A percentile compares a stretch with the other conserved stretches of the same genome.
phyloP scores from a whole-genome alignment of 1,140 invertebrate species.

The Adoxophyes honmai region DNA sequence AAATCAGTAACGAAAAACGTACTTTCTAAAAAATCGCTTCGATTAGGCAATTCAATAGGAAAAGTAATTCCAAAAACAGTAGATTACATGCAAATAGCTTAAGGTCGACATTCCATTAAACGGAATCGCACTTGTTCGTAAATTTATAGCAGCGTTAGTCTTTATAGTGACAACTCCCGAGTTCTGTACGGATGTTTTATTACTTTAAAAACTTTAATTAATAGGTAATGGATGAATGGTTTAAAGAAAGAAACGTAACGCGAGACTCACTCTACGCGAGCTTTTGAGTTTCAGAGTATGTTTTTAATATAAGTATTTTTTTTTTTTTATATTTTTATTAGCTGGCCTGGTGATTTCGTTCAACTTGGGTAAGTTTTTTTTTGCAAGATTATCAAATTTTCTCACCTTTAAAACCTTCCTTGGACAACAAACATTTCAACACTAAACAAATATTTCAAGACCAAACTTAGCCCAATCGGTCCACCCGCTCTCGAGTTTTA shows the following conservation, averaged over 20 bases:
- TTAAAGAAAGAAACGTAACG: background rate
- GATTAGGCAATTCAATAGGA: too few species aligned
- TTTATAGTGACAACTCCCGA: conserved; percentile 8
- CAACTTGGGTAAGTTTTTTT: background rate
- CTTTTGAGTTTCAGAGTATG: too few species aligned
- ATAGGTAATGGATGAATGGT: background rate
- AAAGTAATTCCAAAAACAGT: background rate
- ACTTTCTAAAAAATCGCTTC: too few species aligned
- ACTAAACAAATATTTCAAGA: too few species aligned
- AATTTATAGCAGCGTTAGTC: conserved; percentile 9
- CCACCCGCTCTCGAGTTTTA: too few species aligned
- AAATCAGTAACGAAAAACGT: too few species aligned
- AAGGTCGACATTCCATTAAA: conserved; percentile 11
- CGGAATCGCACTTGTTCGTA: conserved; percentile 1
- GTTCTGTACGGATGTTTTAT: too few species aligned
- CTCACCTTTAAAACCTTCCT: too few species aligned
- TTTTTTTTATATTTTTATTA: background rate
- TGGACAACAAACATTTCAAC: too few species aligned
- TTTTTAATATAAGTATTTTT: background rate
- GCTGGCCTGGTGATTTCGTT: background rate
- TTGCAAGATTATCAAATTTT: too few species aligned
- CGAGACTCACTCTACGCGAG: too few species aligned
- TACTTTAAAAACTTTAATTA: background rate
- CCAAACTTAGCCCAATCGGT: too few species aligned
- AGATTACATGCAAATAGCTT: conserved; percentile 6